A percentile compares a stretch with the other conserved stretches of the same genome.
Conservation (phyloP, 2,797 vertebrate genomes). For the Sebastes hubbsi region DNA sequence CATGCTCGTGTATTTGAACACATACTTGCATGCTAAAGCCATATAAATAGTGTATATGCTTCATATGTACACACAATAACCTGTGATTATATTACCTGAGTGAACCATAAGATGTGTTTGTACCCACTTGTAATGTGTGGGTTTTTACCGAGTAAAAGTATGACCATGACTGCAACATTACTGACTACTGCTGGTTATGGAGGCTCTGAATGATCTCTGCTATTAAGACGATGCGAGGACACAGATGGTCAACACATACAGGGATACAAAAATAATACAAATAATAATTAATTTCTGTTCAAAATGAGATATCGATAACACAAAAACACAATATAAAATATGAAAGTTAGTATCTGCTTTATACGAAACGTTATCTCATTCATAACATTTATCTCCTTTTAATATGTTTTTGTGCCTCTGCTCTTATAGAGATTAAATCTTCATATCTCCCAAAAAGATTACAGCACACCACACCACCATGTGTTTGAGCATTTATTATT, state of each 20-base stretch:
- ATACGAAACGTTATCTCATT: conserved; percentile 1
- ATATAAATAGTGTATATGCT: neutral
- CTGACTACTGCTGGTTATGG: neutral
- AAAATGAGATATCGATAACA: conserved; percentile 42
- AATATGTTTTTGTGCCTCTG: conserved; percentile 16
- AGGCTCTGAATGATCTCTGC: neutral
- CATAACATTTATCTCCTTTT: conserved; percentile 15
- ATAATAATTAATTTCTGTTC: conserved; percentile 17
- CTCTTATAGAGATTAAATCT: conserved; percentile 19
- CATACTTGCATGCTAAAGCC: conserved; percentile 38
- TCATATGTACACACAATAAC: conserved; percentile 27
- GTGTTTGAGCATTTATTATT: neutral
- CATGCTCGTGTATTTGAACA: neutral
- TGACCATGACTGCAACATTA: conserved; percentile 1
- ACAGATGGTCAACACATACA: neutral
- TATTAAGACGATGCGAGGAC: neutral
- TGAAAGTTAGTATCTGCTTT: conserved; percentile 25
- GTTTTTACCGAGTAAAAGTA: neutral
- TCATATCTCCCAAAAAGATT: conserved; percentile 10
- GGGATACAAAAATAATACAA: neutral
- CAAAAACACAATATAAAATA: conserved; percentile 26
- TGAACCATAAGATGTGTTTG: neutral
- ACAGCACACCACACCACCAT: neutral
- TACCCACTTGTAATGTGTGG: neutral
- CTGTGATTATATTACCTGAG: neutral